phyloP scores from a whole-genome alignment of 2,888 invertebrate species.

The Barypeithes pellucidus region DNA sequence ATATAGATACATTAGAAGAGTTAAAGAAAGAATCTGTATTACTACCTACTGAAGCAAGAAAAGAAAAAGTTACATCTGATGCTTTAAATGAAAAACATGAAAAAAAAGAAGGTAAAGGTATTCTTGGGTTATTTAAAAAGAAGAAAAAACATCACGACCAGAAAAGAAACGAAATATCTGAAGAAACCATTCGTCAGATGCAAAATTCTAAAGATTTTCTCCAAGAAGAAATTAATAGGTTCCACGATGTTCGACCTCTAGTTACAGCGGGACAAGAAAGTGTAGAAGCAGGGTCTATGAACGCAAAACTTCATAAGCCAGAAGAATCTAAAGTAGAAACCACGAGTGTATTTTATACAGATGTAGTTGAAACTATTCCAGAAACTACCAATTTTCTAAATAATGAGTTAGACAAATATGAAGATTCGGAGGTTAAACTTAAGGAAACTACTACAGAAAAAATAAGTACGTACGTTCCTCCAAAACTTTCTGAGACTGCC shows the following conservation, averaged over 20 bases:
- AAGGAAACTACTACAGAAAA: slow-evolving; percentile 26
- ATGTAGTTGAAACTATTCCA: slow-evolving; percentile 48
- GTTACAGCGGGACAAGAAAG: slow-evolving; percentile 27
- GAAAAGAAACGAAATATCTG: slow-evolving; percentile 36
- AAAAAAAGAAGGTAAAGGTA: slow-evolving; percentile 29
- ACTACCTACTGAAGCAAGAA: background rate
- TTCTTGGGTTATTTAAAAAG: slow-evolving; percentile 21
- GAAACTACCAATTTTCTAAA: slow-evolving; percentile 57
- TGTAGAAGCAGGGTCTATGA: slow-evolving; percentile 41
- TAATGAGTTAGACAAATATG: slow-evolving; percentile 55
- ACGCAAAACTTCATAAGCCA: background rate
- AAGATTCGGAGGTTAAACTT: slow-evolving; percentile 38
- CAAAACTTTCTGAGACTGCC: slow-evolving; percentile 51
- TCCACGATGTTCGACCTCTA: slow-evolving; percentile 53
- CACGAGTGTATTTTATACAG: slow-evolving; percentile 29
- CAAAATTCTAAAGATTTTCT: slow-evolving; percentile 47
- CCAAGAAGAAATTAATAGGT: slow-evolving; percentile 52
- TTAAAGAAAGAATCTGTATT: slow-evolving; percentile 18
- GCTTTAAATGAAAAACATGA: slow-evolving; percentile 25
- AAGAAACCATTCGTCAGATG: slow-evolving; percentile 34
- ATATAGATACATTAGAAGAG: slow-evolving; percentile 32
- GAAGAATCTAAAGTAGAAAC: slow-evolving; percentile 41
- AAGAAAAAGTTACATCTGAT: slow-evolving; percentile 38
- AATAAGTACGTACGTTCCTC: slow-evolving; percentile 38
- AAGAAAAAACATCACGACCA: slow-evolving; percentile 8